Evolutionary conservation across 2,797 vertebrate genomes (phyloP).

Genomic region (Chaetophractus vellerosus): DNA sequence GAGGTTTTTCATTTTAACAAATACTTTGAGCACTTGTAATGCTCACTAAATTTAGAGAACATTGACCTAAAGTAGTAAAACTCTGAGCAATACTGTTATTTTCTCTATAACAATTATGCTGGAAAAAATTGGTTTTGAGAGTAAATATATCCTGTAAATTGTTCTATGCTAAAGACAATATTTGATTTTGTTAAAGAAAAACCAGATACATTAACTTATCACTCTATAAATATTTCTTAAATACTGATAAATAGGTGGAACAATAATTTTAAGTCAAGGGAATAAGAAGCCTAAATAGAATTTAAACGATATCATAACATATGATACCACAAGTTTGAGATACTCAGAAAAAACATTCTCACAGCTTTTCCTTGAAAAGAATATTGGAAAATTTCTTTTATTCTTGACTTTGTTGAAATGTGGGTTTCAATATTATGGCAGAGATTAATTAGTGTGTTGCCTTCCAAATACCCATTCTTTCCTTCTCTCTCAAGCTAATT

Average conservation of each 20-base stretch:
- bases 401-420: not conserved
- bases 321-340: not conserved
- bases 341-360: not conserved
- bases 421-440: not conserved
- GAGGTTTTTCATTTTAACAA: not conserved
- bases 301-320: not conserved
- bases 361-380: not conserved
- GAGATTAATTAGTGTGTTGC: not conserved
- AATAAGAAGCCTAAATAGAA: not conserved
- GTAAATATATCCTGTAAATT: not conserved
- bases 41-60: not conserved
- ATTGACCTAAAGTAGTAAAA: not conserved
- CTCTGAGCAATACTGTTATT: not conserved
- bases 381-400: not conserved
- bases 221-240: not conserved
- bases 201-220: not conserved
- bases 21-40: not conserved
- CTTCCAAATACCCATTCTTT: not conserved
- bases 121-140: not conserved
- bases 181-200: constrained; percentile 23
- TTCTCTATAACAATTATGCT: not conserved
- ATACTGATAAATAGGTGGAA: not conserved
- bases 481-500: not conserved
- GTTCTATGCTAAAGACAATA: not conserved
- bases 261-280: not conserved